These are phyloP conservation scores for Tineola bisselliella DNA, from an alignment of 2,888 invertebrate genomes.

Conservation along the genomic window DNA sequence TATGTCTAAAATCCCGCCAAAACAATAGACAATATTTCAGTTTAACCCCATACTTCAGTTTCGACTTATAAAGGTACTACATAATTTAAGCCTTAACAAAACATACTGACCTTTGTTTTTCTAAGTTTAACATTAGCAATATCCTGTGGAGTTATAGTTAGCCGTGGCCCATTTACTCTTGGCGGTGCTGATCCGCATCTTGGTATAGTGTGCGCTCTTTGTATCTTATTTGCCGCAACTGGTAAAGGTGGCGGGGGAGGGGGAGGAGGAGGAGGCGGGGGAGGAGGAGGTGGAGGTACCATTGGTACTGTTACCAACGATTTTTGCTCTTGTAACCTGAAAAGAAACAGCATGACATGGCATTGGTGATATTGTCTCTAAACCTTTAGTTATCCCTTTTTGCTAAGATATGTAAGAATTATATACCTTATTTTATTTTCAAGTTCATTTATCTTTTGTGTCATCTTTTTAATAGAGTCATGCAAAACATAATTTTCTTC, in stretches of 20 bases:
- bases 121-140: slow-evolving; percentile 58
- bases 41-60: too few species aligned
- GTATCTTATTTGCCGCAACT: slow-evolving; percentile 22
- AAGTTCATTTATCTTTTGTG: slow-evolving; percentile 40
- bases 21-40: too few species aligned
- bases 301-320: slow-evolving; percentile 19
- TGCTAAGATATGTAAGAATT: too few species aligned
- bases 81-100: too few species aligned
- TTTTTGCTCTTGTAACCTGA: slow-evolving; percentile 11
- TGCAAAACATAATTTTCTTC: slow-evolving; percentile 41
- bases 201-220: slow-evolving; percentile 44
- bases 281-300: slow-evolving; percentile 43
- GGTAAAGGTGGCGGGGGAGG: slow-evolving; percentile 16
- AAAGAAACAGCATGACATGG: too few species aligned
- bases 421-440: slow-evolving; percentile 51
- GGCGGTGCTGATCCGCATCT: slow-evolving; percentile 54
- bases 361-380: too few species aligned
- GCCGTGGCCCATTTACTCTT: slow-evolving; percentile 37
- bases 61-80: too few species aligned
- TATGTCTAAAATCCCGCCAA: too few species aligned
- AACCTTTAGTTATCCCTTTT: too few species aligned
- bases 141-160: slow-evolving; percentile 56
- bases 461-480: slow-evolving; percentile 41
- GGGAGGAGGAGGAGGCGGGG: slow-evolving; percentile 29
- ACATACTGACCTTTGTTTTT: slow-evolving; percentile 47